These are phyloP conservation scores for Eubucco bourcierii DNA, from an alignment of 2,113 vertebrate genomes.

Conservation along the genomic window DNA sequence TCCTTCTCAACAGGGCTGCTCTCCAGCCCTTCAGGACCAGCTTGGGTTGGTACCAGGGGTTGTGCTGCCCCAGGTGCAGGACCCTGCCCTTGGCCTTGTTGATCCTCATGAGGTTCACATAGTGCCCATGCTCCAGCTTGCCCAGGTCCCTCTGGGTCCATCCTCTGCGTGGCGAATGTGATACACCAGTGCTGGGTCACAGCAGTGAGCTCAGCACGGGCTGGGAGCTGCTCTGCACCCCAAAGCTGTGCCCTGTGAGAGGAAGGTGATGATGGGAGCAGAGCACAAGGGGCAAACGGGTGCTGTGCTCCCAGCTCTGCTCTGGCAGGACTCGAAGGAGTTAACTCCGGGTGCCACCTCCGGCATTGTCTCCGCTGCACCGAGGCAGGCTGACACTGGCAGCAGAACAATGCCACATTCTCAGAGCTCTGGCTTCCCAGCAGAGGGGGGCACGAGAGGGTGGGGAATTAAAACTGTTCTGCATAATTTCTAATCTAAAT, in stretches of 20 bases:
- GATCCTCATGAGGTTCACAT: too few relatives aligned
- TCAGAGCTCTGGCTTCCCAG: slow-evolving; percentile 46
- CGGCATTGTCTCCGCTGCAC: slow-evolving; percentile 33
- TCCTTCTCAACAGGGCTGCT: too few relatives aligned
- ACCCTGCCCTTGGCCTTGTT: too few relatives aligned
- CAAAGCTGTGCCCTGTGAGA: rapidly evolving
- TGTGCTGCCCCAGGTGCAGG: too few relatives aligned
- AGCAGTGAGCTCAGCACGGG: background rate
- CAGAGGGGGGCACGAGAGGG: slow-evolving; percentile 33
- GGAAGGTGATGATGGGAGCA: rapidly evolving
- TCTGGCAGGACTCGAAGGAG: background rate
- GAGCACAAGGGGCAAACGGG: rapidly evolving
- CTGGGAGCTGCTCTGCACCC: background rate
- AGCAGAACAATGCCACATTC: slow-evolving; percentile 48
- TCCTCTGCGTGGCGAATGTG: background rate
- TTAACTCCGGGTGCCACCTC: slow-evolving; percentile 50
- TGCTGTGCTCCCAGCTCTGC: rapidly evolving
- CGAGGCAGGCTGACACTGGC: slow-evolving; percentile 48
- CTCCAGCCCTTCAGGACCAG: too few relatives aligned
- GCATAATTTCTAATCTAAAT: slow-evolving; percentile 72
- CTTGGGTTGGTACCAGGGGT: too few relatives aligned
- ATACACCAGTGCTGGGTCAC: background rate
- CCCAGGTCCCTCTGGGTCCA: too few relatives aligned
- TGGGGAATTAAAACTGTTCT: slow-evolving; percentile 54
- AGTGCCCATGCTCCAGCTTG: too few relatives aligned